Percentiles rank a stretch among this genome's conserved stretches.
These are phyloP conservation scores for Potamilus streckersoni DNA, from an alignment of 1,140 invertebrate genomes.

Conservation along the genomic window DNA sequence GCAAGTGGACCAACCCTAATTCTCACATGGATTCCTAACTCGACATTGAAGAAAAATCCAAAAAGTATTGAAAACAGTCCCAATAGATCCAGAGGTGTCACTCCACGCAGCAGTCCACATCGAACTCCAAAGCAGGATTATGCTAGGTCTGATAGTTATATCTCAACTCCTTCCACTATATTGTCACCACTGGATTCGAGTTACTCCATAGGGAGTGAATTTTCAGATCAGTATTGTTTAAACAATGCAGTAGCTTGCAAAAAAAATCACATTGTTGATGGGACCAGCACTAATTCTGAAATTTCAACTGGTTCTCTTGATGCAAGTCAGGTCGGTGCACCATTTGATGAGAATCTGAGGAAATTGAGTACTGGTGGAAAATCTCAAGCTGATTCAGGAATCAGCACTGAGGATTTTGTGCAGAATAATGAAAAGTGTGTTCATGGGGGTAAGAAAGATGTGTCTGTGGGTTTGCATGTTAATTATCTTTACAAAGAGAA, in stretches of 20 bases:
- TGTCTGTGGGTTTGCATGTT: constrained; percentile 50
- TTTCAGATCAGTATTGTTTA: constrained; percentile 26
- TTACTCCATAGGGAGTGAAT: constrained; percentile 41
- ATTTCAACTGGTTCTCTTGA: neutral
- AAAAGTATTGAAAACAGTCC: constrained; percentile 77
- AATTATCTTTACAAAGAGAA: constrained; percentile 51
- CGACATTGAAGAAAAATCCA: constrained; percentile 87
- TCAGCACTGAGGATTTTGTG: constrained; percentile 40
- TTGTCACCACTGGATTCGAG: constrained; percentile 39
- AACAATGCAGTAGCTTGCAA: constrained; percentile 1
- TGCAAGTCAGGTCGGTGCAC: constrained; percentile 26
- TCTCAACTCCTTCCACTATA: constrained; percentile 42
- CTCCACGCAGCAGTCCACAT: constrained; percentile 57
- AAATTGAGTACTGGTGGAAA: constrained; percentile 49
- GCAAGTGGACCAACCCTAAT: constrained; percentile 80
- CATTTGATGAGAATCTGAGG: constrained; percentile 41
- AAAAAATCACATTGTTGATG: constrained; percentile 8
- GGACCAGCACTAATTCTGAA: neutral
- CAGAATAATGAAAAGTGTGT: constrained; percentile 58
- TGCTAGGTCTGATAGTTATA: constrained; percentile 43
- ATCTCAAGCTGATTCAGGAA: constrained; percentile 58
- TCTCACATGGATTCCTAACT: constrained; percentile 94
- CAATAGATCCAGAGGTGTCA: constrained; percentile 45
- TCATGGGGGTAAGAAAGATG: constrained; percentile 28
- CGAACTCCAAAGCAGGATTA: constrained; percentile 60